Evolutionary conservation across 2,888 invertebrate genomes (phyloP), one percentile per base, ranked within the genome.

Genomic region (Trichogramma evanescens): DNA sequence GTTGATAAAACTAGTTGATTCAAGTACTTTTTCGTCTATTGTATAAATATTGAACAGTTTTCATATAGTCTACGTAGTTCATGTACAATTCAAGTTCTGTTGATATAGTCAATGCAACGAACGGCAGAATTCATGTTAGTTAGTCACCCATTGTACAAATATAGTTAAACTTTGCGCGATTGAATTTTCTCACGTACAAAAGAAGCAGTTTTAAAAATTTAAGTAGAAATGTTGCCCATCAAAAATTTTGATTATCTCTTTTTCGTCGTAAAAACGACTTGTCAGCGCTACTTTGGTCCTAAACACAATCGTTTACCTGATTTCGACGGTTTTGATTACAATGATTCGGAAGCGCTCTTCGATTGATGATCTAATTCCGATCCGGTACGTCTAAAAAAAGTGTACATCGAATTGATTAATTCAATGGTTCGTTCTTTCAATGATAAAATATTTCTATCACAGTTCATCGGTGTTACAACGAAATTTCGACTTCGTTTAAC

Each of bases 371-470:
- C 26, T 26, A 26, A 2, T 26, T 26, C 26, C 26, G 26, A 26
- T 26, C 1, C 26, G 26, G 26, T 26, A 26, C 26, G 26, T 26
- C 26, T 26, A 26, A 26, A 26, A 26, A 26, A 26, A 26, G 1
- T 26, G 26, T 26, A 26, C 26, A 26, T 26, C 26, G 26, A 26
- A 26, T 26, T 26, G 26, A 26, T 26, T 26, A 26, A 26, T 26
- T 26, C 26, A 26, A 26, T 26, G 26, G 26, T 26, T 26, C 26
- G 56, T 61, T 55, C 44, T 59, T 26, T 68, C 64, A 67, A 68
- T 65, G 65, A 70, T 70, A 69, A 64, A 71, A 70, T 69, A 63
- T 71, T 70, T 75, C 69, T 76, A 77, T 77, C 76, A 76, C 77
- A 77, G 76, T 75, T 26, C 70, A 74, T 72, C 72, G 74, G 71